Evolutionary conservation across 2,113 vertebrate genomes (phyloP), one percentile per base, ranked within the genome.

Genomic region (Carassius gibelio): DNA sequence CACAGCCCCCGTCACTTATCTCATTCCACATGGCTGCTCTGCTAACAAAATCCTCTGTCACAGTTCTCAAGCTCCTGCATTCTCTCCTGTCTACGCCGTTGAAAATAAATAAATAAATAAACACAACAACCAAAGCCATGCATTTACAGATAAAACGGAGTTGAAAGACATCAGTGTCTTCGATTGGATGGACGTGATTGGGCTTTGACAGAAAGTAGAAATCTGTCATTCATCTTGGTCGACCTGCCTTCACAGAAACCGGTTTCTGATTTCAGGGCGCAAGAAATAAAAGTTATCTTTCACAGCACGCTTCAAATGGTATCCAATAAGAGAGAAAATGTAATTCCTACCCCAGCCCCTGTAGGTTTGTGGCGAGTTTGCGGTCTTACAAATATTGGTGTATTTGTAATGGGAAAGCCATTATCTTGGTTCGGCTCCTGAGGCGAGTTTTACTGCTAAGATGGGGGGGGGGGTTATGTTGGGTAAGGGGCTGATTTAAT

Each of bases 341-440:
- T 83, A 75, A 87, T 89, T 87, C 79, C 50, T 72, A 72, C 26
- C 50, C 15, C 3, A 13, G 72, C 74, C 78, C 74, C 84, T 79
- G 64, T 72, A 23, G 77, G 52, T 84, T 72, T 75, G 15, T 62
- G 83, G 79, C 9, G 45, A 64, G 80, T 82, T 77, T 85, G 75
- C 50, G 52, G 72, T 85, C 80, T 84, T 62, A 83, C 87, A 86
- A 87, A 88, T 88, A 85, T 83, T 86, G 88, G 77, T 77, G 78
- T 84, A 81, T 89, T 86, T 88, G 82, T 88, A 88, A 88, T 86
- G 75, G 87, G 84, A 86, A 89, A 86, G 83, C 85, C 69, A 88
- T 89, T 84, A 87, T 87, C 79, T 85, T 26, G 75, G 84, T 84
- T 72, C 34, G 50, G 71, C 78, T 71, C 88, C 83, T 38, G 81